Base-by-base conservation (phyloP, 2,888 invertebrate species). In the Ecliptopera silaceata region DNA sequence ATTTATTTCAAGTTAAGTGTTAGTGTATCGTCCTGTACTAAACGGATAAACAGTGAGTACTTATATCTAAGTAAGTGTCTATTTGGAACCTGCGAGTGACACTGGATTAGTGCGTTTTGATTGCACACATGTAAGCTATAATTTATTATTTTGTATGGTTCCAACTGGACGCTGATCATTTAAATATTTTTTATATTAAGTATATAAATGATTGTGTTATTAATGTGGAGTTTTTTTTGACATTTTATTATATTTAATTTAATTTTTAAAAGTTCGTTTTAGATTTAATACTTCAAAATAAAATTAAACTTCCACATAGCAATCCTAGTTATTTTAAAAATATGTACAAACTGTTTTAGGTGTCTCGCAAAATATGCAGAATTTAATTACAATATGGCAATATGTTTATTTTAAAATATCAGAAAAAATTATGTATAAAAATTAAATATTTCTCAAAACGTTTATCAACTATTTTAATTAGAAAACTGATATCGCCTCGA, bases 11-110 rank as follows among this genome's bases (percentile, higher is more conserved):
- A n/a, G n/a, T n/a, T n/a, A n/a, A n/a, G 82, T 82, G 79, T 75
- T 72, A 74, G 63, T 68, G 70, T 70, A 68, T 63, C 64, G 63
- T 65, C 61, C 56, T 65, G 64, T 54, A 56, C 48, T 65, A 63
- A 59, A 67, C 67, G 72, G 75, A 77, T 70, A 59, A 74, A 82
- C 71, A 76, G 86, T 86, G 80, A 86, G 86, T 86, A 84, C 58
- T 55, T 41, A 61, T 69, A 58, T 65, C 60, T 64, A 50, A 41
- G 70, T 68, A 66, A 63, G 63, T 70, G 70, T 74, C 64, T 68
- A 69, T 41, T 70, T 57, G 72, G 74, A 71, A 72, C 71, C 64
- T 63, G 68, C 65, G 60, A 17, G 69, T 70, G 68, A 70, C 61
- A 69, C 63, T 68, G 75, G 73, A 77, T 71, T 65, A 65, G 63